These are phyloP conservation scores for Caenorhabditis imperialis DNA, from an alignment of 2,888 invertebrate genomes.

Conservation along the genomic window DNA sequence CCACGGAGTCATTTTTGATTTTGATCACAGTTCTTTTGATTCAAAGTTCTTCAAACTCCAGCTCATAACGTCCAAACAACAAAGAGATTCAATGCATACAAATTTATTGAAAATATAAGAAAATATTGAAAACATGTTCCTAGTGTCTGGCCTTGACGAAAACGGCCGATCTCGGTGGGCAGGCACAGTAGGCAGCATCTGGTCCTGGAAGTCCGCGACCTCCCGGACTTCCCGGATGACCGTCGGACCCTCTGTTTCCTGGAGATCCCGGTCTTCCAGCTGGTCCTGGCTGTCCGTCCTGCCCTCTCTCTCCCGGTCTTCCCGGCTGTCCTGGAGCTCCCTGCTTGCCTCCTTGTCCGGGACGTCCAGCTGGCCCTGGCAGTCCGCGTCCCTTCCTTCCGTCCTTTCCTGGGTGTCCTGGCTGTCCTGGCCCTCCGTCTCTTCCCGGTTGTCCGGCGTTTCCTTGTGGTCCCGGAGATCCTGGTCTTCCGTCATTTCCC, in stretches of 20 bases:
- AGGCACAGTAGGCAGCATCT: constrained; percentile 49
- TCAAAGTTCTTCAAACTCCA: no score
- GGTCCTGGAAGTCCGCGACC: constrained; percentile 52
- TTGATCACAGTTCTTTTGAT: no score
- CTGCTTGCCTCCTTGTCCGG: constrained; percentile 37
- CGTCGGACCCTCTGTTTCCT: constrained; percentile 56
- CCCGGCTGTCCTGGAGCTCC: constrained; percentile 57
- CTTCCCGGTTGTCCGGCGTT: constrained; percentile 56
- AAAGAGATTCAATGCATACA: constrained; percentile 1
- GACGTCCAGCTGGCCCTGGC: constrained; percentile 40
- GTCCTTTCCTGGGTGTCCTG: constrained; percentile 54
- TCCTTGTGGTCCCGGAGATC: constrained; percentile 55
- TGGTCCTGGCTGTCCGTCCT: constrained; percentile 54
- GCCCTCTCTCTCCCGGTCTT: constrained; percentile 58
- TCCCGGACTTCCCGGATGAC: constrained; percentile 57
- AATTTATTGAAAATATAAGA: constrained; percentile 6
- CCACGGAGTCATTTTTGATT: no score
- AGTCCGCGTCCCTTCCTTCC: constrained; percentile 53
- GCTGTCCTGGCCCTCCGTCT: constrained; percentile 53
- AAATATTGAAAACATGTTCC: constrained; percentile 2
- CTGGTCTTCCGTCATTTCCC: constrained; percentile 54
- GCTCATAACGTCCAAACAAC: no score
- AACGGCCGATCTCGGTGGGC: constrained; percentile 42
- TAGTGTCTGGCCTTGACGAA: constrained; percentile 38
- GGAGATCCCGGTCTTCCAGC: constrained; percentile 52